These are phyloP conservation scores for Luidia sarsii DNA, from an alignment of 53 echinoderm and acorn worm species.

Conservation along the genomic window DNA sequence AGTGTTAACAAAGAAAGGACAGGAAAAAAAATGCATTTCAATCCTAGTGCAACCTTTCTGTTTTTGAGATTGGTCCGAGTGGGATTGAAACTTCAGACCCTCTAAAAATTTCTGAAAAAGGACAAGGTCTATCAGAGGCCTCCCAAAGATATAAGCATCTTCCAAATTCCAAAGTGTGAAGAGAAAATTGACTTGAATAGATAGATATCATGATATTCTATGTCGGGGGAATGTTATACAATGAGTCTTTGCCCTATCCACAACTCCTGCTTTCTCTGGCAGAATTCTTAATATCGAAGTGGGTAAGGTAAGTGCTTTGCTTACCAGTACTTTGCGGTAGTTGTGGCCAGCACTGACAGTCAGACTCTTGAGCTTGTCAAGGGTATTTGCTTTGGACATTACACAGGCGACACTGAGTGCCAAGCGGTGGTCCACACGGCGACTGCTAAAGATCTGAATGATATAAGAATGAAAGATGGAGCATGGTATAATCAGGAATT, in stretches of 20 bases:
- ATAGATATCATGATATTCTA: too few relatives aligned
- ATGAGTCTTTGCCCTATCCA: neutral
- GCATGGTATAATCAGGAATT: too few relatives aligned
- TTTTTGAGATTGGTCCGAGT: too few relatives aligned
- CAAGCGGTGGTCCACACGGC: slow-evolving; percentile 69
- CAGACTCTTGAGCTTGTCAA: slow-evolving; percentile 69
- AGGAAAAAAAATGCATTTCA: neutral
- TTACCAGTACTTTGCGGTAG: slow-evolving; percentile 90
- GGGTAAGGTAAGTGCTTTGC: neutral
- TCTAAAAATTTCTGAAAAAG: too few relatives aligned
- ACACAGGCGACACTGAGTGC: slow-evolving; percentile 70
- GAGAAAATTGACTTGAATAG: too few relatives aligned
- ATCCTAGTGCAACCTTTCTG: too few relatives aligned
- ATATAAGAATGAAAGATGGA: too few relatives aligned
- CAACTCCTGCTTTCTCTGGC: neutral
- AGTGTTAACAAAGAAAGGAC: neutral
- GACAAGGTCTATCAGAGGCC: too few relatives aligned
- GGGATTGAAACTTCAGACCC: too few relatives aligned
- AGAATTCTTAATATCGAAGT: too few relatives aligned
- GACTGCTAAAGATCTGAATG: slow-evolving; percentile 72
- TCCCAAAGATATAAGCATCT: too few relatives aligned
- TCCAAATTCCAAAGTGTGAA: too few relatives aligned
- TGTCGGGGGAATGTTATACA: neutral
- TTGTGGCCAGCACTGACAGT: slow-evolving; percentile 74
- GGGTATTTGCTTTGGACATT: slow-evolving; percentile 50